Evolutionary conservation across 2,888 invertebrate genomes (phyloP), one percentile per base, ranked within the genome.

Genomic region (Clusia tigrina): DNA sequence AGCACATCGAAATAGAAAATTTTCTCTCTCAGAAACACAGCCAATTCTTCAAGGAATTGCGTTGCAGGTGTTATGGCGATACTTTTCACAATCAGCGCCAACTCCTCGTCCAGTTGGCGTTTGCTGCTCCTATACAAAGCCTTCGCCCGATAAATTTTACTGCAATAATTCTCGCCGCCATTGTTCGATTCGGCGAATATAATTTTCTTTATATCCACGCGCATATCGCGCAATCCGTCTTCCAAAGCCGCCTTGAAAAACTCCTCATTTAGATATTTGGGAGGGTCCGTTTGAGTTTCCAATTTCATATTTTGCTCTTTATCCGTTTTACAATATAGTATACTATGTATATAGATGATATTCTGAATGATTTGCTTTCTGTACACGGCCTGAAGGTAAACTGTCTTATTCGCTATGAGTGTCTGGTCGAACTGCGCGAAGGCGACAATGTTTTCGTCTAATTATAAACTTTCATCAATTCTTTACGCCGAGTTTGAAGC

Each of bases 1-100:
- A 86, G 74, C 6, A 84, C 82, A 70, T 80, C 81, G n/a, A 73
- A 78, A 48, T 72, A 86, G 80, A 86, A 85, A 68, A 83, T 81
- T 22, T 81, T 81, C 72, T 86, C 85, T 38, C 83, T 84, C 66
- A 82, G 75, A 71, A 85, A 86, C 9, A 85, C 82, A 2, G 84
- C 81, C 32, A 84, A 48, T 18, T 84, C 86, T 73, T 77, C 85
- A 38, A 85, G 80, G 38, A 85, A 80, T 9, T 78, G 74, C 46
- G 83, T 82, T 20, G 86, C 86, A 25, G 81, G 79, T 9, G 80
- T 80, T 17, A 82, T 82, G 20, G 78, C 78, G 55, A 83, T 82
- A 58, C 75, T 79, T 67, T 83, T 83, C 2, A 83, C 77, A 65
- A 83, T 83, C 72, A 83, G 25, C 1, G 77, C 73, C 69, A 80